Evolutionary conservation across 2,888 invertebrate genomes (phyloP).

Genomic region (Idaea aversata): DNA sequence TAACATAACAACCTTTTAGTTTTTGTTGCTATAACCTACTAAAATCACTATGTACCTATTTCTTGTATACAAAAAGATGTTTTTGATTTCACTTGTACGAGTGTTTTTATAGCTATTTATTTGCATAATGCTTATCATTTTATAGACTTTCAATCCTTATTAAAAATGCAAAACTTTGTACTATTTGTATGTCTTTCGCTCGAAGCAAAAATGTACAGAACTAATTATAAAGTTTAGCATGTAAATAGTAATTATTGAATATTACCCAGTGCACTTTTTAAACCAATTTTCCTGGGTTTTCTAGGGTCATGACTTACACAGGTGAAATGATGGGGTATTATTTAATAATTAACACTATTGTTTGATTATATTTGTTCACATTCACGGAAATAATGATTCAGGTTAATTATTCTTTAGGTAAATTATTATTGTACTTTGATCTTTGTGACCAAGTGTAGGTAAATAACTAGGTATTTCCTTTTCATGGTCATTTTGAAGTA

Average conservation of each 20-base stretch:
- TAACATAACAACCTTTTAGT: conserved; percentile 7
- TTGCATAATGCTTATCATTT: neutral
- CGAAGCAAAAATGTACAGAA: too few relatives aligned
- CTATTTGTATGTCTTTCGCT: too few relatives aligned
- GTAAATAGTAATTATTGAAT: too few relatives aligned
- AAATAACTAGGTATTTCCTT: neutral
- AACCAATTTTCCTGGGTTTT: too few relatives aligned
- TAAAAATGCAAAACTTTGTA: too few relatives aligned
- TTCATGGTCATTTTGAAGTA: neutral
- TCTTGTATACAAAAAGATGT: neutral
- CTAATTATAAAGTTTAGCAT: too few relatives aligned
- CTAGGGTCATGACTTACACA: too few relatives aligned
- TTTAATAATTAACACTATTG: too few relatives aligned
- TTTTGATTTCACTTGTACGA: neutral
- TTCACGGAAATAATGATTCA: neutral
- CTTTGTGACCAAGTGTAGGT: conserved; percentile 3
- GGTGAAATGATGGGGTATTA: too few relatives aligned
- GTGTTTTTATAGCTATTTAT: neutral
- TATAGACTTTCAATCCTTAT: neutral
- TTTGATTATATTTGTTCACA: neutral
- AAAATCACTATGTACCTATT: neutral
- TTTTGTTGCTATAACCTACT: neutral
- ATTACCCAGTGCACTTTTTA: too few relatives aligned
- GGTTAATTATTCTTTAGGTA: neutral
- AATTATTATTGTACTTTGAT: neutral